Conservation (phyloP, 2,888 invertebrate species). For the Napeogenes sylphis region DNA sequence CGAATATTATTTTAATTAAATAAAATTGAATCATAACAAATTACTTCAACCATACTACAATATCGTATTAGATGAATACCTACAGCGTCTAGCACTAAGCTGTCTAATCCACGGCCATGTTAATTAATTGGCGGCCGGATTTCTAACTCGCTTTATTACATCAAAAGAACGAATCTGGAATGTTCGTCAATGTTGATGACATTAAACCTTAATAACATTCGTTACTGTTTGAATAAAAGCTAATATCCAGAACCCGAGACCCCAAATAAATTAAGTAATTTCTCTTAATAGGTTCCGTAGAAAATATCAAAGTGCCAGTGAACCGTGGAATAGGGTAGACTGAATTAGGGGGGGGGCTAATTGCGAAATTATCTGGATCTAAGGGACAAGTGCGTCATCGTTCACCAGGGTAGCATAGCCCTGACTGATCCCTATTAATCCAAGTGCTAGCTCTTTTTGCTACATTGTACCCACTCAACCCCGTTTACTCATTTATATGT, state of each 20-base stretch:
- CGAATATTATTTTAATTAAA: no score
- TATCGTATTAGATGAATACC: no score
- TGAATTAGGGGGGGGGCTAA: slow-evolving; percentile 34
- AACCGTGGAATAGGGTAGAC: slow-evolving; percentile 19
- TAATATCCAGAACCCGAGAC: slow-evolving; percentile 4
- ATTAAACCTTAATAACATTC: slow-evolving; percentile 4
- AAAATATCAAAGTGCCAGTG: slow-evolving; percentile 7
- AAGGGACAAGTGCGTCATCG: slow-evolving; percentile 30
- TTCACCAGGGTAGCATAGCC: slow-evolving; percentile 33
- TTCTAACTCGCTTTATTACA: not conserved
- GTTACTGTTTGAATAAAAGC: slow-evolving; percentile 6
- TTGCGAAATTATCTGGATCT: slow-evolving; percentile 38
- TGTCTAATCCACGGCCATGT: not conserved
- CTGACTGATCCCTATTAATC: slow-evolving; percentile 46
- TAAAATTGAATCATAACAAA: no score
- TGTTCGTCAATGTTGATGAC: not conserved
- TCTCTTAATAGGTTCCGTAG: slow-evolving; percentile 7
- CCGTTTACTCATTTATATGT: slow-evolving; percentile 3
- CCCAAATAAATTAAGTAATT: slow-evolving; percentile 4
- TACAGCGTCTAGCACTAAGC: no score
- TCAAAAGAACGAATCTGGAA: not conserved
- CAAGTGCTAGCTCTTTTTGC: slow-evolving; percentile 48
- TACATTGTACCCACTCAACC: slow-evolving; percentile 28
- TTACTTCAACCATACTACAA: no score
- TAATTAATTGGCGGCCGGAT: slow-evolving; percentile 1